A percentile compares a stretch with the other conserved stretches of the same genome.
These are phyloP conservation scores for Aradophagus sp. DNA, from an alignment of 1,140 invertebrate genomes.

Conservation along the genomic window DNA sequence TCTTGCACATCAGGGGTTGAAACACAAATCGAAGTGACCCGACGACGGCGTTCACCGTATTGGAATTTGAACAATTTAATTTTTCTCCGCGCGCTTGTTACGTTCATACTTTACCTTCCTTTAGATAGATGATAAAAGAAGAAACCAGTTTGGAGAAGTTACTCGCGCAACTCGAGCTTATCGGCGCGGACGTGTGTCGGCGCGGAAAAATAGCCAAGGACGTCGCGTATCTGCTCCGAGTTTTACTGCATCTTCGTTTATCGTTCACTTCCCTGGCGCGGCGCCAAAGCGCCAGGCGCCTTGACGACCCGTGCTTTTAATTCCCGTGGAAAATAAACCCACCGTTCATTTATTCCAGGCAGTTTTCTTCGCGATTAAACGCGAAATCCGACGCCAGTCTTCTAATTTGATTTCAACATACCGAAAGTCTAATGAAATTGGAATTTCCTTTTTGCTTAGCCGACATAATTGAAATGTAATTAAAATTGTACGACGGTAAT, in stretches of 20 bases:
- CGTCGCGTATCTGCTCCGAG: slow-evolving; percentile 50
- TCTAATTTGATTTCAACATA: slow-evolving; percentile 21
- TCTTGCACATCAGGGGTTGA: no score
- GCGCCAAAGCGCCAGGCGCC: slow-evolving; percentile 63
- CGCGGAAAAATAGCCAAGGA: slow-evolving; percentile 67
- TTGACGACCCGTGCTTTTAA: slow-evolving; percentile 20
- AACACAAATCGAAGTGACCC: no score
- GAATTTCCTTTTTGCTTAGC: no score
- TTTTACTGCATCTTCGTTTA: slow-evolving; percentile 20
- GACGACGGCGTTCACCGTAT: slow-evolving; percentile 24
- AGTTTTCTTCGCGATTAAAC: slow-evolving; percentile 28
- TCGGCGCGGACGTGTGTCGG: no score
- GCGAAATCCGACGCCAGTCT: slow-evolving; percentile 37
- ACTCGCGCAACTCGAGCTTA: slow-evolving; percentile 46
- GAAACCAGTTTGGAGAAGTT: slow-evolving; percentile 68
- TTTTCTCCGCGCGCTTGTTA: slow-evolving; percentile 29
- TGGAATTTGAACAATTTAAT: slow-evolving; percentile 41
- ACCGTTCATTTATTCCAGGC: slow-evolving; percentile 35
- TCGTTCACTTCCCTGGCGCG: slow-evolving; percentile 36
- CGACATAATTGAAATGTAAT: no score
- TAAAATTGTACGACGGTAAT: no score
- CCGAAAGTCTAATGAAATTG: slow-evolving; percentile 18
- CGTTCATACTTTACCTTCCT: slow-evolving; percentile 38
- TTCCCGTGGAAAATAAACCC: slow-evolving; percentile 6
- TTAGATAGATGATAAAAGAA: slow-evolving; percentile 43